Conservation (phyloP, 2,797 vertebrate species). For the Pantherophis vulpinus region DNA sequence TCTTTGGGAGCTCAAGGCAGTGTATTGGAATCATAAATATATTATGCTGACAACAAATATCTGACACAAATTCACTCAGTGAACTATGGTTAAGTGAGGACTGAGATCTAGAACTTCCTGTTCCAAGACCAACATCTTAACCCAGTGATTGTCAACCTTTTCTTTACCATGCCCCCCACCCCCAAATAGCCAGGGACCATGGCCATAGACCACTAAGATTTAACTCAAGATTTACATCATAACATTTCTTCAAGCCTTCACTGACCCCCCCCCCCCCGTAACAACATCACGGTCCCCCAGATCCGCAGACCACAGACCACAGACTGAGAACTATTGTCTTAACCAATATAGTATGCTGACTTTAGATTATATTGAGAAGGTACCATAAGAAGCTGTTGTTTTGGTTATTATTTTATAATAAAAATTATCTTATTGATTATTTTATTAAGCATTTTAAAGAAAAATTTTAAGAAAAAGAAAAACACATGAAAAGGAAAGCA, state of each 20-base stretch:
- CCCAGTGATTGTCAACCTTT: neutral
- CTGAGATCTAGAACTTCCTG: neutral
- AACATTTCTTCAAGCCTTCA: neutral
- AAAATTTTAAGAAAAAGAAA: neutral
- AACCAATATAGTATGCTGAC: neutral
- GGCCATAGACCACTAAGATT: neutral
- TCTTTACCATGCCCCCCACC: neutral
- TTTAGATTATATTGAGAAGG: neutral
- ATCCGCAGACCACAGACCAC: neutral
- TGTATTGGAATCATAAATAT: neutral
- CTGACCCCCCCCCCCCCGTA: too few species aligned
- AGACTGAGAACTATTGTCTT: neutral
- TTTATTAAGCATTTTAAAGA: neutral
- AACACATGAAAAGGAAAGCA: neutral
- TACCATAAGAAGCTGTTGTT: neutral
- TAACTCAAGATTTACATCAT: neutral
- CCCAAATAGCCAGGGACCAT: neutral
- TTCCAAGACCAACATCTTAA: neutral
- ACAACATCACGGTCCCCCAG: neutral
- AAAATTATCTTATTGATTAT: neutral
- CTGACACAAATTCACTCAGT: neutral
- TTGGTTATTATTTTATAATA: neutral
- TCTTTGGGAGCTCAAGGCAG: neutral
- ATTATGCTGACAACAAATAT: neutral
- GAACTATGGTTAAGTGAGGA: neutral